Percentiles rank a stretch among this genome's conserved stretches.
These are phyloP conservation scores for Heliconius sara DNA, from an alignment of 2,888 invertebrate species.

Conservation along the genomic window DNA sequence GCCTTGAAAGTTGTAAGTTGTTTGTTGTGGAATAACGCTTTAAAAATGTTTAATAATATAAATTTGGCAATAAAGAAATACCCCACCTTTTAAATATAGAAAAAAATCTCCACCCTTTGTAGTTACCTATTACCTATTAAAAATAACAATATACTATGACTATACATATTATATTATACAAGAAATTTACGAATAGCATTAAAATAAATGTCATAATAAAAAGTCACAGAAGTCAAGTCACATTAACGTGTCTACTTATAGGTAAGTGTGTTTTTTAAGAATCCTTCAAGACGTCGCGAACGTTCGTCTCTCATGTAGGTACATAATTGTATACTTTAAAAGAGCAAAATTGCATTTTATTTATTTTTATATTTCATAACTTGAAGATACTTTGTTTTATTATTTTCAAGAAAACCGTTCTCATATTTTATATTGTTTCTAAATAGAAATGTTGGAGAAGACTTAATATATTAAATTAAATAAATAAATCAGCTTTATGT, in stretches of 20 bases:
- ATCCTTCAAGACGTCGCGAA: slow-evolving; percentile 23
- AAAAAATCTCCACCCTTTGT: not conserved
- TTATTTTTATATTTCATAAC: not conserved
- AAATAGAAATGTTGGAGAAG: no score
- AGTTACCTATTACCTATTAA: no score
- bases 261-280: slow-evolving; percentile 13
- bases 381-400: not conserved
- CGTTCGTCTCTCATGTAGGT: slow-evolving; percentile 8
- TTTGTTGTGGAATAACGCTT: no score
- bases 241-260: not conserved
- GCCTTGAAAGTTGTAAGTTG: no score
- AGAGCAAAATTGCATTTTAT: slow-evolving; percentile 6
- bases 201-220: not conserved
- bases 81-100: no score
- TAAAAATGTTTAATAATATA: no score
- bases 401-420: not conserved
- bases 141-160: no score
- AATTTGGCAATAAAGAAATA: no score
- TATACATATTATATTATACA: not conserved
- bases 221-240: slow-evolving; percentile 12
- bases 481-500: no score
- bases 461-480: no score
- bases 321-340: slow-evolving; percentile 20
- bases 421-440: not conserved
- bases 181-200: not conserved